These are phyloP conservation scores for Pan paniscus DNA, from an alignment of 2,113 vertebrate species.

Conservation along the genomic window DNA sequence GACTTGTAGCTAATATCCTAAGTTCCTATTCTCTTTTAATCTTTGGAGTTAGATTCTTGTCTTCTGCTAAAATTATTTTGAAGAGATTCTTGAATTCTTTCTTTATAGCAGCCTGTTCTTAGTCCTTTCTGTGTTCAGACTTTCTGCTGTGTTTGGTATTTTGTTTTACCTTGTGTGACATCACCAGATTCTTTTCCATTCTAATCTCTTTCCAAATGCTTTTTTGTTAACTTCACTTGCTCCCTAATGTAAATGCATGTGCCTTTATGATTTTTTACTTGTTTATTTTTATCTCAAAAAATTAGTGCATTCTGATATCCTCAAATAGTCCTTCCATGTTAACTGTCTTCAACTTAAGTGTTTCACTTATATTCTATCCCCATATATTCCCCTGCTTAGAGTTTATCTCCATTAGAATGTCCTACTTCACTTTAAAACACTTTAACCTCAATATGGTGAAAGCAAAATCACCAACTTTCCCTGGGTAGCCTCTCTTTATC, in stretches of 20 bases:
- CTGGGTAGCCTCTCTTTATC: not conserved
- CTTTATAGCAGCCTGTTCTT: not conserved
- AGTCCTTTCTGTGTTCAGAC: not conserved
- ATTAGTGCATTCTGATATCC: not conserved
- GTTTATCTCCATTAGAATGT: not conserved
- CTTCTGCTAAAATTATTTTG: not conserved
- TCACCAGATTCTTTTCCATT: not conserved
- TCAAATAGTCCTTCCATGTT: not conserved
- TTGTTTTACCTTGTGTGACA: constrained; percentile 9
- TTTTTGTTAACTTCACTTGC: not conserved
- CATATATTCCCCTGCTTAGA: not conserved
- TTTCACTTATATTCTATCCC: not conserved
- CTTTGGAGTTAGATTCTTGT: not conserved
- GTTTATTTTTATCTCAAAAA: not conserved
- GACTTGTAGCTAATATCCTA: not conserved
- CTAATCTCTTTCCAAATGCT: not conserved
- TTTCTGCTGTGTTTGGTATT: not conserved
- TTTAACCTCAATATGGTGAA: not conserved
- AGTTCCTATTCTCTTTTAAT: not conserved
- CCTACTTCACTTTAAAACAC: not conserved
- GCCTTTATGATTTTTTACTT: not conserved
- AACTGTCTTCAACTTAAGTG: not conserved
- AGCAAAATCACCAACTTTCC: not conserved
- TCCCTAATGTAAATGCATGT: not conserved
- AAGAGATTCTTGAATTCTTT: not conserved